phyloP scores from a whole-genome alignment of 2,113 vertebrate species.

The Sialia sialis region DNA sequence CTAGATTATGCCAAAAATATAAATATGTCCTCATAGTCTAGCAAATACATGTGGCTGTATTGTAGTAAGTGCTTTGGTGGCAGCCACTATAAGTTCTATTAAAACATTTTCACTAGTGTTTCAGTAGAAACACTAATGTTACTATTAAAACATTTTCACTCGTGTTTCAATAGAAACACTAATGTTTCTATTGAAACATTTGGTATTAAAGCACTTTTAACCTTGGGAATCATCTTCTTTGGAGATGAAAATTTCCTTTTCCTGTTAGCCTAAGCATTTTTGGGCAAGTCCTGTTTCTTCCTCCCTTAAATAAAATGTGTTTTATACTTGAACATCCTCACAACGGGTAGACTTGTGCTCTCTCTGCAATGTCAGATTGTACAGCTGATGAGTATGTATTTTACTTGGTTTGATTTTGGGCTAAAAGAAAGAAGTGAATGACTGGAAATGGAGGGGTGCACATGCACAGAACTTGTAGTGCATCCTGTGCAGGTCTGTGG shows the following conservation, averaged over 20 bases:
- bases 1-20: neutral
- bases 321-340: neutral
- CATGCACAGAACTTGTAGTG: fast-evolving
- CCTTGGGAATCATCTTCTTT: neutral
- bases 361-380: neutral
- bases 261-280: neutral
- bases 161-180: too few species aligned
- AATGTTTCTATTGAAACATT: neutral
- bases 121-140: too few species aligned
- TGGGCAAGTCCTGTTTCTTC: neutral
- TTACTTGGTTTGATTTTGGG: neutral
- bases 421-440: neutral
- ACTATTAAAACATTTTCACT: neutral
- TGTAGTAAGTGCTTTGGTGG: neutral
- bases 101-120: too few species aligned
- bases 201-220: neutral
- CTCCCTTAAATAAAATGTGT: neutral
- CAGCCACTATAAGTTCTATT: neutral
- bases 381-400: neutral
- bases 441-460: neutral
- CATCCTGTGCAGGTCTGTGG: neutral
- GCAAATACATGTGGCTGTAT: neutral
- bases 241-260: neutral
- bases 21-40: neutral
- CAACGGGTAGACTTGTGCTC: neutral